phyloP scores from a whole-genome alignment of 2,888 invertebrate species.

The Orthonychiurus folsomi region DNA sequence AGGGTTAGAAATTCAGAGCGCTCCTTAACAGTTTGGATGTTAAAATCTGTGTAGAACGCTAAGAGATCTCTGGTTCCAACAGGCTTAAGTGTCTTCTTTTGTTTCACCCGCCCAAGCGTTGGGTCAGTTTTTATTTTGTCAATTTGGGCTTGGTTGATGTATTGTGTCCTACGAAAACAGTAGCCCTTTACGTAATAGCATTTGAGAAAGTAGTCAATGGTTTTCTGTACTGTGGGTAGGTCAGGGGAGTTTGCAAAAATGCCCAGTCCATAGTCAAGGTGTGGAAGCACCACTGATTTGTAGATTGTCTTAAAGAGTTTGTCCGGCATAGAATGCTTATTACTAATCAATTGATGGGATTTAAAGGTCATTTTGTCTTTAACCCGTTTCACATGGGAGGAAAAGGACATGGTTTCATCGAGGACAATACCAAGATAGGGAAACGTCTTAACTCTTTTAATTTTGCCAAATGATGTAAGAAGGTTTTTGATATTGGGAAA shows the following conservation, averaged over 20 bases:
- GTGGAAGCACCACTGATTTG: not conserved
- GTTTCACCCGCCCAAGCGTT: not conserved
- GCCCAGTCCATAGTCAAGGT: not conserved
- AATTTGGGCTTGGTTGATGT: not conserved
- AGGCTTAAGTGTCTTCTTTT: not conserved
- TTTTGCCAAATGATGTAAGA: not conserved
- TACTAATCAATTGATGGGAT: not conserved
- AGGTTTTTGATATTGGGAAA: not conserved
- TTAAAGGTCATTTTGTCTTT: not conserved
- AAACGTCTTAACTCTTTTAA: not conserved
- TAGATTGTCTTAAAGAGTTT: not conserved
- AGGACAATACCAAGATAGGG: not conserved
- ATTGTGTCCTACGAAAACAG: not conserved
- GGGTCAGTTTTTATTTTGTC: not conserved
- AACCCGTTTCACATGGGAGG: not conserved
- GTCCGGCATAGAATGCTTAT: not conserved
- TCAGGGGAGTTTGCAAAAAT: not conserved
- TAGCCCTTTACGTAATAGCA: not conserved
- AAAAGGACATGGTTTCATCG: not conserved
- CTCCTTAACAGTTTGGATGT: too few relatives aligned
- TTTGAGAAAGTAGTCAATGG: not conserved
- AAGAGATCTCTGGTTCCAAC: not conserved
- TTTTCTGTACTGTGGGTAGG: not conserved
- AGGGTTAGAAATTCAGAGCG: too few relatives aligned
- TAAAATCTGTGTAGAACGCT: too few relatives aligned